A percentile compares a stretch with the other conserved stretches of the same genome.
These are phyloP conservation scores for Lineus longissimus DNA, from an alignment of 1,140 invertebrate genomes.

Conservation along the genomic window DNA sequence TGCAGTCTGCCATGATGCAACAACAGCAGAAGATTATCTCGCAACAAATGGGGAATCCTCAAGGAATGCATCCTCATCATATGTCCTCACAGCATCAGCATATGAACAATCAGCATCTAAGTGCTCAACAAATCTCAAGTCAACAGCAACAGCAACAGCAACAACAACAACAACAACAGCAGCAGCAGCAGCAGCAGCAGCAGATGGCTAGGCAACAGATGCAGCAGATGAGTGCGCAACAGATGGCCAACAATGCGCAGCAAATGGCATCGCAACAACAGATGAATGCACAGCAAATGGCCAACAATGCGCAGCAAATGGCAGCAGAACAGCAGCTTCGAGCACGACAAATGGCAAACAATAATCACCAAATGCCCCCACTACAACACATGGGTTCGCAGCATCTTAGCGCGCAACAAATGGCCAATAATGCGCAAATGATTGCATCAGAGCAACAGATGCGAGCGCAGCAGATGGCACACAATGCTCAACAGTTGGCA, in stretches of 20 bases:
- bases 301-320: conserved; percentile 27
- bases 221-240: conserved; percentile 37
- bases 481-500: conserved; percentile 19
- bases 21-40: no score
- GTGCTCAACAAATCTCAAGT: neutral
- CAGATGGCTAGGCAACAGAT: no score
- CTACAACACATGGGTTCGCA: conserved; percentile 16
- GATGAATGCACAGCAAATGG: conserved; percentile 47
- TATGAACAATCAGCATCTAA: neutral
- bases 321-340: conserved; percentile 1
- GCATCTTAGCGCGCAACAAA: conserved; percentile 42
- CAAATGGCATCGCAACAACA: no score
- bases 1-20: no score
- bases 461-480: conserved; percentile 2
- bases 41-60: neutral
- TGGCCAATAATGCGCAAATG: conserved; percentile 32
- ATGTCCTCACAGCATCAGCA: neutral
- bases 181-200: no score
- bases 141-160: neutral
- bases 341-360: conserved; percentile 2
- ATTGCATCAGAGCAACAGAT: conserved; percentile 9
- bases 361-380: conserved; percentile 22
- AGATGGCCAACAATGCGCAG: conserved; percentile 26
- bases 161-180: no score
- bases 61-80: neutral